Evolutionary conservation across 2,113 vertebrate genomes (phyloP).

Genomic region (Orthochromis malagaraziensis): DNA sequence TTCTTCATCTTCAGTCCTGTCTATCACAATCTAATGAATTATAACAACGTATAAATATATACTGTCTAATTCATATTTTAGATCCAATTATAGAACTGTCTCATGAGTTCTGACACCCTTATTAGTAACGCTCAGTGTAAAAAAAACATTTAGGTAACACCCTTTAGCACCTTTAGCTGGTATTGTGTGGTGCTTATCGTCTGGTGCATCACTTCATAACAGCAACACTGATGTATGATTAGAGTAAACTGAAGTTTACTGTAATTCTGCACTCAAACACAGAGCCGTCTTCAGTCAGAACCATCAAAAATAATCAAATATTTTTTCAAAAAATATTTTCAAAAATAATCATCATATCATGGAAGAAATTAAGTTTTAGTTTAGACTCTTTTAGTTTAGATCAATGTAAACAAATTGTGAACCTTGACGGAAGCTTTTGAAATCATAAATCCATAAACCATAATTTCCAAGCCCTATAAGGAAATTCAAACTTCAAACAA

Average conservation of each 20-base stretch:
- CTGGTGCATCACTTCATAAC: background rate
- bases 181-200: background rate
- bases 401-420: background rate
- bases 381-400: background rate
- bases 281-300: background rate
- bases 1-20: background rate
- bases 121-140: background rate
- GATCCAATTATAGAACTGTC: background rate
- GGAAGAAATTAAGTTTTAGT: background rate
- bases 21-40: background rate
- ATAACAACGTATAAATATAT: background rate
- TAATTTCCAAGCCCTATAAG: background rate
- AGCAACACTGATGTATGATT: background rate
- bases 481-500: background rate
- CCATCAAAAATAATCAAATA: no score
- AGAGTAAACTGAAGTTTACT: background rate
- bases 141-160: background rate
- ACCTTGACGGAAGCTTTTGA: background rate
- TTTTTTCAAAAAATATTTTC: no score
- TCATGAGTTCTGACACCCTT: background rate
- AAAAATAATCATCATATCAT: background rate
- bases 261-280: background rate
- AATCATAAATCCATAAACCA: background rate
- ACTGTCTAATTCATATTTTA: background rate
- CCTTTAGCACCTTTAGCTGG: background rate